Evolutionary conservation across 2,888 invertebrate genomes (phyloP).

Genomic region (Hyposoter didymator): DNA sequence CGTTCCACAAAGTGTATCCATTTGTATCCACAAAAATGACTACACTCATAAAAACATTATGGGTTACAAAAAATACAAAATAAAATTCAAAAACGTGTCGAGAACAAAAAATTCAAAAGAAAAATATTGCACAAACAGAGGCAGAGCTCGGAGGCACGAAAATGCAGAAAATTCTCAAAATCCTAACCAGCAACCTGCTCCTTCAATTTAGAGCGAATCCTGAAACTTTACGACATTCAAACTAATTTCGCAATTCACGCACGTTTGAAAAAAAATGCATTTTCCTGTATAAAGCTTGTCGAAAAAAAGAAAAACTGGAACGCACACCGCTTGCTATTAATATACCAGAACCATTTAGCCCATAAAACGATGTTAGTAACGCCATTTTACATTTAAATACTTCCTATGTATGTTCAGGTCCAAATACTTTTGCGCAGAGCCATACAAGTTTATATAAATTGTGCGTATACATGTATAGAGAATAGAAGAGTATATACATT

Average conservation of each 20-base stretch:
- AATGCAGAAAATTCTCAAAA: no score
- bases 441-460: background rate
- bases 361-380: constrained; percentile 17
- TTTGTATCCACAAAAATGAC: no score
- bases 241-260: background rate
- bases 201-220: background rate
- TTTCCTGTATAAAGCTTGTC: background rate
- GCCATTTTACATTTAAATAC: constrained; percentile 24
- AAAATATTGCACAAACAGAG: no score
- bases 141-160: no score
- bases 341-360: constrained; percentile 11
- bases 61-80: background rate
- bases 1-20: background rate
- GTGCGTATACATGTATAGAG: background rate
- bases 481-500: constrained; percentile 42
- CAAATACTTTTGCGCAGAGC: background rate
- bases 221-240: background rate
- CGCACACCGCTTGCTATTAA: background rate
- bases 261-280: background rate
- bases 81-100: background rate
- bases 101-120: no score
- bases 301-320: background rate
- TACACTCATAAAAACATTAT: no score
- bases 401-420: background rate
- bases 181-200: no score